Evolutionary conservation across 2,113 vertebrate species (phyloP).

Genomic region (Meleagris gallopavo): DNA sequence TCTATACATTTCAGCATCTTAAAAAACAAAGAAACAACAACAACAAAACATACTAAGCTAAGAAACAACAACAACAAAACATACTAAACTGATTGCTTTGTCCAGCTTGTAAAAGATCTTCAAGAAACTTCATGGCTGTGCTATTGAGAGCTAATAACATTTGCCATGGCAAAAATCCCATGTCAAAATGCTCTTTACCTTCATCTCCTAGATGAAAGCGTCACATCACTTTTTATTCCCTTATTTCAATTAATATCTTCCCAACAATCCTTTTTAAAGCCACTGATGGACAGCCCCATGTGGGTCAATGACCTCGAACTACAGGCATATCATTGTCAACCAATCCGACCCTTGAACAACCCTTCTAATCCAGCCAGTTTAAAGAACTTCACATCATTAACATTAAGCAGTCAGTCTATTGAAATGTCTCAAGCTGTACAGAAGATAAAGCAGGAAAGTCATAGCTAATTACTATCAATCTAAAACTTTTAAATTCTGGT

Average conservation of each 20-base stretch:
- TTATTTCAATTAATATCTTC: background rate
- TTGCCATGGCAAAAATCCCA: background rate
- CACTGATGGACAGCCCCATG: background rate
- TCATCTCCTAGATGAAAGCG: background rate
- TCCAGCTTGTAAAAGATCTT: background rate
- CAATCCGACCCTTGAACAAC: background rate
- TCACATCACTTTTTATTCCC: background rate
- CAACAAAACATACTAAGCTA: background rate
- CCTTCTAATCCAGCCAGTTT: background rate
- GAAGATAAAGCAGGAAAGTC: background rate
- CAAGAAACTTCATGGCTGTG: background rate
- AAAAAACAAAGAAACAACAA: background rate
- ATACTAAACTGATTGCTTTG: background rate
- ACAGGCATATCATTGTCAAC: background rate
- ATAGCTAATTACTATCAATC: background rate
- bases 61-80: background rate
- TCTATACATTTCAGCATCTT: conserved; percentile 99
- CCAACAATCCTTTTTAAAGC: background rate
- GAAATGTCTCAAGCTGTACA: background rate
- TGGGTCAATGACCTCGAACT: background rate
- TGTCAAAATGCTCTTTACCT: background rate
- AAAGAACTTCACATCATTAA: background rate
- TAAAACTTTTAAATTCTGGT: background rate
- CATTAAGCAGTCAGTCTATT: background rate
- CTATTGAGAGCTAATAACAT: accelerated